Base-by-base conservation (phyloP, 92 coral and sea anemone genomes). In the Bergia puertoricense region DNA sequence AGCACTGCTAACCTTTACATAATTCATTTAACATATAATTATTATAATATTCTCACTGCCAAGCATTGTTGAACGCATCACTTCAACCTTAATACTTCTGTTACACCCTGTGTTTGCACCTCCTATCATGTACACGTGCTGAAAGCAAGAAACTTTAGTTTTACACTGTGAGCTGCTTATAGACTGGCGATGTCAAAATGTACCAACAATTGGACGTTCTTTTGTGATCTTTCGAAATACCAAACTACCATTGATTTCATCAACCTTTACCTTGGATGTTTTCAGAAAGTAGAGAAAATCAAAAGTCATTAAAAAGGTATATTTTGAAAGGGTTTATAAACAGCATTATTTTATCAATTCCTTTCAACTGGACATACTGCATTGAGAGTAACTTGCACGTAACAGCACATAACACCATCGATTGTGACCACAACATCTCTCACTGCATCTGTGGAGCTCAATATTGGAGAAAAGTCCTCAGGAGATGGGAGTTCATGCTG, bases 331-430 rank as follows among this genome's bases (percentile, higher is more conserved):
- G 48, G 68, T 80, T 16, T 54, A 23, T 23, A 46, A 46, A 0
- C 51, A 67, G 66, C 66, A 10, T 46, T 20, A 74, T 84, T 54
- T 14, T 84, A 38, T 37, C 6, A 9, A 54, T 43, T 62, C 69
- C 30, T 16, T 62, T 5, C 69, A 62, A 13, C 20, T 62, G 69
- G 69, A 76, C 80, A 2, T 76, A 38, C 16, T 40, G 80, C 30
- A 23, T 62, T 62, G 69, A 37, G 48, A 72, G 36, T 84, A 84
- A 45, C 51, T 68, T 65, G 59, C 86, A 69, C 20, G 20, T 69
- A 82, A 84, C 85, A 80, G 69, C 85, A 80, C 85, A 22, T 80
- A 80, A 80, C 85, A 22, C 72, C 85, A 80, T 68, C 71, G 79
- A 72, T 69, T 84, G 30, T 48, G 48, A 82, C 39, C 74, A 20